Evolutionary conservation across 2,888 invertebrate species (phyloP).

Genomic region (Gastracanthus pulcherrimus): DNA sequence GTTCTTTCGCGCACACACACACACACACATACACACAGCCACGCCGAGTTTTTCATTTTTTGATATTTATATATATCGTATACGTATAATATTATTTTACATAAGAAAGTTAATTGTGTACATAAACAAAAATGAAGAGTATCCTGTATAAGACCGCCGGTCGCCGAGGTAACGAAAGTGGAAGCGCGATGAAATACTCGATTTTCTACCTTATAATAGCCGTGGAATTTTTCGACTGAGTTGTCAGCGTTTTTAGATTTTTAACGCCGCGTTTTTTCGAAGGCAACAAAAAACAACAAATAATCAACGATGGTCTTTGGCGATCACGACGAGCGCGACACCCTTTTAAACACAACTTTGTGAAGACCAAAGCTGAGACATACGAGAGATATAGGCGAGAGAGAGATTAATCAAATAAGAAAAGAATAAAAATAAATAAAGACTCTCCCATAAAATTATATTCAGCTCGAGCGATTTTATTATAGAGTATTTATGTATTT

Average conservation of each 20-base stretch:
- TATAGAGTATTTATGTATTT: constrained; percentile 74
- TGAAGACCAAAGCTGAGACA: not conserved
- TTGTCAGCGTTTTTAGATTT: constrained; percentile 36
- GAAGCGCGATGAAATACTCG: constrained; percentile 7
- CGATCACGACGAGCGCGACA: not conserved
- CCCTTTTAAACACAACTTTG: constrained; percentile 29
- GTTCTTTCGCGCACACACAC: constrained; percentile 21
- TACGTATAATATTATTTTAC: constrained; percentile 23
- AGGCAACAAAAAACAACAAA: not conserved
- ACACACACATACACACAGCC: no score
- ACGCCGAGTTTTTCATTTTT: constrained; percentile 35
- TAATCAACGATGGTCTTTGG: not conserved
- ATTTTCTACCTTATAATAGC: constrained; percentile 38
- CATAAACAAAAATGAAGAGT: constrained; percentile 5
- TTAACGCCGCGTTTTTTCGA: constrained; percentile 19
- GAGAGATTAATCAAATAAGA: constrained; percentile 18
- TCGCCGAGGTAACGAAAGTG: not conserved
- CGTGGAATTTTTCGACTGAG: constrained; percentile 27
- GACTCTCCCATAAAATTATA: constrained; percentile 43
- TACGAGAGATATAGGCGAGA: constrained; percentile 13
- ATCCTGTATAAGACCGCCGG: not conserved
- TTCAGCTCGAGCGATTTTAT: constrained; percentile 70
- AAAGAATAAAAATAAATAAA: constrained; percentile 25
- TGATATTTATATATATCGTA: constrained; percentile 12
- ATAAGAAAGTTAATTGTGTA: constrained; percentile 26